Base-by-base conservation (phyloP, 2,797 vertebrate species). In the Poeciliopsis gracilis region DNA sequence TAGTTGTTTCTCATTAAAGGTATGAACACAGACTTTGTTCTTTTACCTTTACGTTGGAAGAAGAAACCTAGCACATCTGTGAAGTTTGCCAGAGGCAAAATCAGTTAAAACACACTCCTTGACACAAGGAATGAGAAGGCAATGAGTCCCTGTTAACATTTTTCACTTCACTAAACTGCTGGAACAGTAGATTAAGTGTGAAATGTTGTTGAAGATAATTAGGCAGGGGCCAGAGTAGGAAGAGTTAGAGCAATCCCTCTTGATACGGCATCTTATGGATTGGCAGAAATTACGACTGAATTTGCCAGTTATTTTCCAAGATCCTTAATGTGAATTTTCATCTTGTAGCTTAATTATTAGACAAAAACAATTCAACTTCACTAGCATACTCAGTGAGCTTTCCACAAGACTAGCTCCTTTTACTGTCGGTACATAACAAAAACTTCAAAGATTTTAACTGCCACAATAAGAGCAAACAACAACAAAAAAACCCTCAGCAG, bases 61-160 rank as follows among this genome's bases (percentile, higher is more conserved):
- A 57, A 66, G 77, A 43, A 71, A 81, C 41, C 10, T 11, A 46
- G 53, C 18, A 13, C 66, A 74, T 81, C 41, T 38, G 23, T 10
- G 33, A 33, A 73, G 49, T 71, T 12, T 47, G 43, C 49, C 55
- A n/a, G 36, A 70, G 47, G 38, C 36, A 55, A 30, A 53, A 77
- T 55, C 49, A 8, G 51, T 76, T 72, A 46, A 46, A 77, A 78
- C 72, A 59, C 73, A 80, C 33, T 59, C 77, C 75, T 84, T 82
- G 80, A 67, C 79, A 82, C 59, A 28, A 78, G 73, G 77, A 77
- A 73, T 75, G 28, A 73, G 12, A 46, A 18, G 55, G 16, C 25
- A 59, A 49, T 33, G 15, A 6, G 55, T 41, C 47, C 45, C 76
- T 71, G 69, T 70, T 78, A 51, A 77, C 2, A 3, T 73, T 55